Percentiles rank a stretch among this genome's conserved stretches.
Conservation (phyloP, 2,888 invertebrate species). For the Archips crataeganus region DNA sequence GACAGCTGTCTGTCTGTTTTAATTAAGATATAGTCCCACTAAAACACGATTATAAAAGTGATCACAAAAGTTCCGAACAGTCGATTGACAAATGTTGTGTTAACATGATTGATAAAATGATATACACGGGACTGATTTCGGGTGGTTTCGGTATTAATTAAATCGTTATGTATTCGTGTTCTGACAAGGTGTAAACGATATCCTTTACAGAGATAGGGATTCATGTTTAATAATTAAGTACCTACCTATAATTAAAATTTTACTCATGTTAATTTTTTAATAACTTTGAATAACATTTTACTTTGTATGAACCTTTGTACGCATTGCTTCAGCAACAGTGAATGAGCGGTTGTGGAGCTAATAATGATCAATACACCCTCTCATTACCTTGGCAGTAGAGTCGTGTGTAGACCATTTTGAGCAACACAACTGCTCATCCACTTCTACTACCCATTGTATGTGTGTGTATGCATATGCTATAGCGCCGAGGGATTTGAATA, state of each 20-base stretch:
- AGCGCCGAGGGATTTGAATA: not conserved
- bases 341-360: too few relatives aligned
- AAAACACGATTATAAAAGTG: slow-evolving; percentile 1
- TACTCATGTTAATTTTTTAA: not conserved
- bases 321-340: too few relatives aligned
- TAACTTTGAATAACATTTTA: not conserved
- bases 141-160: slow-evolving; percentile 1
- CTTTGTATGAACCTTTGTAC: not conserved
- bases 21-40: slow-evolving; percentile 3
- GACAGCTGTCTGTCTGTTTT: not conserved
- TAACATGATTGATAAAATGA: slow-evolving; percentile 8
- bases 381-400: too few relatives aligned
- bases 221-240: not conserved
- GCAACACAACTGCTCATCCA: too few relatives aligned
- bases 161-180: not conserved
- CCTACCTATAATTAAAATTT: not conserved
- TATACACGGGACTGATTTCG: slow-evolving; percentile 2
- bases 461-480: not conserved
- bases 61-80: slow-evolving; percentile 5
- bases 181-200: slow-evolving; percentile 9
- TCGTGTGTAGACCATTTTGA: too few relatives aligned
- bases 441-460: not conserved
- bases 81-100: slow-evolving; percentile 7
- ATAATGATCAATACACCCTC: too few relatives aligned
- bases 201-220: not conserved